phyloP scores from a whole-genome alignment of 2,888 invertebrate species.

The Lutraria lutraria region DNA sequence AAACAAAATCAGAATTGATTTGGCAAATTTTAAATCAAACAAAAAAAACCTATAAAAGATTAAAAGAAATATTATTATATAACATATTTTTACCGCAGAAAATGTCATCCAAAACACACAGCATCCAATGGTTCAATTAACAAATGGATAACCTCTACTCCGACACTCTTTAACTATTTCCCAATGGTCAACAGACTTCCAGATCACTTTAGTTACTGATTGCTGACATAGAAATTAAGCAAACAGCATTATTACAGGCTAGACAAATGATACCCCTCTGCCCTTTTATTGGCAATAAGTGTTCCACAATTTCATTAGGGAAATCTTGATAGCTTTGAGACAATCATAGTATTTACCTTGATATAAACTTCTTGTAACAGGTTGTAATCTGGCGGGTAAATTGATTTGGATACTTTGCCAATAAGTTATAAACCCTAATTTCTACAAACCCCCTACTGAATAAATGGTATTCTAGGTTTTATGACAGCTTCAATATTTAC shows the following conservation, averaged over 20 bases:
- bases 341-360: slow-evolving; percentile 39
- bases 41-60: too few species aligned
- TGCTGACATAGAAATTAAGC: neutral
- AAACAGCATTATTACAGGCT: slow-evolving; percentile 7
- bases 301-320: slow-evolving; percentile 14
- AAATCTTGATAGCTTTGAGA: slow-evolving; percentile 23
- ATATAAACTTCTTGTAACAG: slow-evolving; percentile 35
- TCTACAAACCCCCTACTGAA: slow-evolving; percentile 20
- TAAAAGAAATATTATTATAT: too few species aligned
- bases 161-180: neutral
- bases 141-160: neutral
- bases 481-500: slow-evolving; percentile 46
- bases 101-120: too few species aligned
- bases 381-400: neutral
- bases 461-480: slow-evolving; percentile 19
- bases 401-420: neutral
- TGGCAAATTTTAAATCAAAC: too few species aligned
- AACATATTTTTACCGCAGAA: too few species aligned
- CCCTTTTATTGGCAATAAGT: slow-evolving; percentile 6
- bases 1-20: too few species aligned
- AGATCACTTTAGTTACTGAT: slow-evolving; percentile 2
- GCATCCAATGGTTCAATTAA: too few species aligned
- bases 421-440: slow-evolving; percentile 2
- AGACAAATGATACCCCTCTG: slow-evolving; percentile 12
- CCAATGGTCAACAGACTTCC: neutral